Evolutionary conservation across 2,888 invertebrate species (phyloP), one percentile per base, ranked within the genome.

Genomic region (Tenthredo distinguenda): DNA sequence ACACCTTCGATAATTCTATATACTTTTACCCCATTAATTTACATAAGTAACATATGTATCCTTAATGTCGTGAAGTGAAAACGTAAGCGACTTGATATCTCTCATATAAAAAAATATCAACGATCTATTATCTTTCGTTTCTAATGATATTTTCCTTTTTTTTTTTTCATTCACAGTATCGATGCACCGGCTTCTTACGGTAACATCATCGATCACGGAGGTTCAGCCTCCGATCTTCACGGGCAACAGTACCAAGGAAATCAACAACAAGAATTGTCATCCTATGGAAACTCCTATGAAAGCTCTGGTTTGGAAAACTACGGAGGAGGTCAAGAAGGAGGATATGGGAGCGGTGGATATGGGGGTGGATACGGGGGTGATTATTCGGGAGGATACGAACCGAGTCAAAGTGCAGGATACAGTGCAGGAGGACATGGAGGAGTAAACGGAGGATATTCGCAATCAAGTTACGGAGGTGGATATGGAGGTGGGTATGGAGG

Each of bases 361-460:
- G 87, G 88, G 15, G 86, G 87, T 43, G 85, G 87, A 15, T 87
- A 88, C 50, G 85, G 87, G 6, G 88, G 87, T n/a, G 87, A 85
- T 15, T 87, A 85, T 62, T 86, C 31, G 34, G 76, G 65, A 15
- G 72, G 85, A 77, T 84, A 85, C 58, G 93, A 93, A 4, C 85
- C 87, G 31, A 79, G 76, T 58, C 58, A 74, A 18, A 65, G 40
- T 21, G 58, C 21, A 55, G 55, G 65, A 65, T 55, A 58, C 74
- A 88, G 88, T 21, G 85, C 87, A 40, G 85, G 88, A 15, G 89
- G 88, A n/a, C 86, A 85, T 10, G 88, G 84, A 72, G 79, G 77
- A 15, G 58, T 74, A 65, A 74, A 84, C 79, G 88, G 79, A 37
- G 79, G 55, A 34, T 31, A 79, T 9, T 31, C 18, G 10, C n/a